Conservation (phyloP, 2,797 vertebrate genomes). For the Denticeps clupeoides region DNA sequence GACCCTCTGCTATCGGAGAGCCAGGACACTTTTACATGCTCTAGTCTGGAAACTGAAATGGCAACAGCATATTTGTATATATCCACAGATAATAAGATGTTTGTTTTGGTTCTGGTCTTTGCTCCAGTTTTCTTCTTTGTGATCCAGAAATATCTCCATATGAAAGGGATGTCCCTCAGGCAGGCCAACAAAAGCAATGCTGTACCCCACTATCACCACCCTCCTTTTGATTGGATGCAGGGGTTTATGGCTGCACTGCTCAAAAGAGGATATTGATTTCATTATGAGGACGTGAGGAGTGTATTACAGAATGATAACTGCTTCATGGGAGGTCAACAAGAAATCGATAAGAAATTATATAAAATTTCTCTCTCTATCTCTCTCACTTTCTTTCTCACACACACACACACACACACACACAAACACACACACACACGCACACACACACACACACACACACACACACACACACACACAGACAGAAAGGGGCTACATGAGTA, state of each 20-base stretch:
- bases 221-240: background rate
- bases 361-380: constrained; percentile 52
- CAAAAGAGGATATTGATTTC: constrained; percentile 60
- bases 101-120: no score
- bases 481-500: constrained; percentile 14
- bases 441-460: constrained; percentile 9
- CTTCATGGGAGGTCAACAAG: constrained; percentile 74
- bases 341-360: constrained; percentile 75
- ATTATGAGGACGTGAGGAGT: constrained; percentile 65
- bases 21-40: no score
- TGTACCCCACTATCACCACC: no score
- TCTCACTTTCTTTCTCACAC: no score
- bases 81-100: no score
- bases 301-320: constrained; percentile 71
- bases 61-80: no score
- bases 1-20: no score
- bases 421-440: background rate
- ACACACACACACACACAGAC: constrained; percentile 26
- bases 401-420: constrained; percentile 19
- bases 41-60: no score
- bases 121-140: no score
- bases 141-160: no score
- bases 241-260: background rate
- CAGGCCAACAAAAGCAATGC: no score
- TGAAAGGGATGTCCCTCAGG: no score